These are phyloP conservation scores for Steinernema hermaphroditum DNA, from an alignment of 2,888 invertebrate genomes.

Conservation along the genomic window DNA sequence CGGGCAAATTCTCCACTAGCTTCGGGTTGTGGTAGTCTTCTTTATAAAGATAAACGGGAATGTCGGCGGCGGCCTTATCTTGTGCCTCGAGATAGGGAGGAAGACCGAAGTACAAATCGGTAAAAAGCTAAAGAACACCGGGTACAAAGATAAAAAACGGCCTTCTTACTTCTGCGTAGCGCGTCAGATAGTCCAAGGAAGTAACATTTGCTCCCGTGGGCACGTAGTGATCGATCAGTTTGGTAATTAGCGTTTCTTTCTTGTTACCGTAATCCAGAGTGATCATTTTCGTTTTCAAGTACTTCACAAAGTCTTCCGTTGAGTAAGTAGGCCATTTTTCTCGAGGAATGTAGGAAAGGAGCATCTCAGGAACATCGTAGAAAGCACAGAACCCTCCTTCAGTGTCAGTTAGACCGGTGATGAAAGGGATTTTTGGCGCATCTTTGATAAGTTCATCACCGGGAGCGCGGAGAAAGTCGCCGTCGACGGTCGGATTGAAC, in stretches of 20 bases:
- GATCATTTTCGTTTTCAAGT: neutral
- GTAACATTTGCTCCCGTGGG: neutral
- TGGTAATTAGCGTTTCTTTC: neutral
- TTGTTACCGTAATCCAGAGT: neutral
- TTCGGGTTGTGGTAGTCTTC: too few species aligned
- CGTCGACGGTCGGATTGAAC: neutral
- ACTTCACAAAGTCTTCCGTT: neutral
- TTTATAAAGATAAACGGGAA: conserved; percentile 38
- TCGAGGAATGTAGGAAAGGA: neutral
- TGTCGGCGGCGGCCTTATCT: conserved; percentile 37
- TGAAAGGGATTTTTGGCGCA: neutral
- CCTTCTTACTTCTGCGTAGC: neutral
- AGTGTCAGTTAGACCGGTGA: neutral
- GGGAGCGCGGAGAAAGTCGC: neutral
- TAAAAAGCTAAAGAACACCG: conserved; percentile 33
- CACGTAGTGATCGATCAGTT: neutral
- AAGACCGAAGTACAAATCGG: conserved; percentile 43
- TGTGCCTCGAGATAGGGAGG: conserved; percentile 41
- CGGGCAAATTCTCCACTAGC: conserved; percentile 34
- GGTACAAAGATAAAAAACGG: neutral
- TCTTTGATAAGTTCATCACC: neutral
- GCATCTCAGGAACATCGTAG: neutral
- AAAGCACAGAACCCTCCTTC: neutral
- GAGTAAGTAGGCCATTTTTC: neutral
- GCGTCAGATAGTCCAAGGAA: neutral